Evolutionary conservation across 1,140 invertebrate genomes (phyloP).

Genomic region (Eueides isabella): DNA sequence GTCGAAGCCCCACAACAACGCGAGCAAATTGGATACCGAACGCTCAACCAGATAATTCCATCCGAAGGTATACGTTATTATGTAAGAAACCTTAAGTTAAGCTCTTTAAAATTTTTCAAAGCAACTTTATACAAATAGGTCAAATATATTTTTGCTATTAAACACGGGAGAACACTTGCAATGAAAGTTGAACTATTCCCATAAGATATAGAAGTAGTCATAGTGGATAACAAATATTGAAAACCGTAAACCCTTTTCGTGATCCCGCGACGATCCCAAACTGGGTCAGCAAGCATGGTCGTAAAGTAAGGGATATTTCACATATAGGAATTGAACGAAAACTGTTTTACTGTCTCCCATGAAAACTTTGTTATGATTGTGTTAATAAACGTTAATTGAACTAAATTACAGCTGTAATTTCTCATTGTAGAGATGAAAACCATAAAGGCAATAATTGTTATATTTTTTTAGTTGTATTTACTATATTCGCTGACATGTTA

Average conservation of each 20-base stretch:
- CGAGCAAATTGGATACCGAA: slow-evolving; percentile 73
- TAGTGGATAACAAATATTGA: slow-evolving; percentile 70
- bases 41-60: slow-evolving; percentile 68
- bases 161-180: slow-evolving; percentile 34
- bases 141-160: slow-evolving; percentile 35
- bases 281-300: slow-evolving; percentile 60
- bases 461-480: not conserved
- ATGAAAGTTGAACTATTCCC: slow-evolving; percentile 51
- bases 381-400: slow-evolving; percentile 17
- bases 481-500: no score
- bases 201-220: slow-evolving; percentile 40
- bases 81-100: slow-evolving; percentile 55
- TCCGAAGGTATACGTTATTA: slow-evolving; percentile 59
- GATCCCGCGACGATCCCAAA: slow-evolving; percentile 59
- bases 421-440: not conserved
- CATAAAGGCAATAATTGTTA: not conserved
- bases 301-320: slow-evolving; percentile 59
- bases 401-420: not conserved
- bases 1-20: slow-evolving; percentile 68
- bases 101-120: slow-evolving; percentile 42
- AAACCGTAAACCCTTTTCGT: slow-evolving; percentile 71
- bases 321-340: slow-evolving; percentile 37
- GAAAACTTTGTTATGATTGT: slow-evolving; percentile 15
- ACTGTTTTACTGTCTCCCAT: slow-evolving; percentile 14
- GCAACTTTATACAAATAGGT: slow-evolving; percentile 54